Base-by-base conservation (phyloP, 2,888 invertebrate genomes). In the Folsomia candida region DNA sequence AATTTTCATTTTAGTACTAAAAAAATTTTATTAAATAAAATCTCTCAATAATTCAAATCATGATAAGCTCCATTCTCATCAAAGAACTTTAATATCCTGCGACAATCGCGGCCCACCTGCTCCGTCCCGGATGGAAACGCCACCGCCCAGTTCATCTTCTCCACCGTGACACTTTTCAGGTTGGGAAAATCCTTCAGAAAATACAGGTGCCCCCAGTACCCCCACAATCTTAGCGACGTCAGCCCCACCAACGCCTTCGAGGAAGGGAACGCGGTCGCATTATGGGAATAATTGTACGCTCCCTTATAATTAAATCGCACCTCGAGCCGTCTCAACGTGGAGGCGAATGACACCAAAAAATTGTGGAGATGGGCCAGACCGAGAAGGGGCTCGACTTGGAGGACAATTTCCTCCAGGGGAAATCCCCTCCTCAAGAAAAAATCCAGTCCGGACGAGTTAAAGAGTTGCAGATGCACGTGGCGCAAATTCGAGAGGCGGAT, bases 281-380 rank as follows among this genome's bases (percentile, higher is more conserved):
- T 68, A 26, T 68, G 68, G n/a, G 68, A 60, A 51, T 68, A 68
- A 51, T 68, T 68, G 68, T 68, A 68, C 1, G 6, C n/a, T 1
- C 6, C 51, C 9, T 51, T 11, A 54, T 29, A 51, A n/a, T 27
- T 11, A 61, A 68, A 68, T 2, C 27, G 2, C 3, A 68, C 20
- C n/a, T 68, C n/a, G 9, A 68, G 18, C n/a, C 27, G 37, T 47
- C 61, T 51, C 18, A 68, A 26, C 18, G 25, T 25, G 20, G n/a
- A 24, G 20, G 59, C 26, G 6, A 61, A 9, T 24, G 59, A 59
- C 51, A 60, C 59, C 14, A 68, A 25, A 6, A 68, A 51, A 2
- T n/a, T 1, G 22, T 68, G 68, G 11, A 68, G 25, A 51, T 61
- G 47, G 2, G 25, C n/a, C 2, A 24, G 68, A n/a, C 68, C 51